Evolutionary conservation across 2,113 vertebrate genomes (phyloP), one percentile per base, ranked within the genome.

Genomic region (Megaleporinus macrocephalus): DNA sequence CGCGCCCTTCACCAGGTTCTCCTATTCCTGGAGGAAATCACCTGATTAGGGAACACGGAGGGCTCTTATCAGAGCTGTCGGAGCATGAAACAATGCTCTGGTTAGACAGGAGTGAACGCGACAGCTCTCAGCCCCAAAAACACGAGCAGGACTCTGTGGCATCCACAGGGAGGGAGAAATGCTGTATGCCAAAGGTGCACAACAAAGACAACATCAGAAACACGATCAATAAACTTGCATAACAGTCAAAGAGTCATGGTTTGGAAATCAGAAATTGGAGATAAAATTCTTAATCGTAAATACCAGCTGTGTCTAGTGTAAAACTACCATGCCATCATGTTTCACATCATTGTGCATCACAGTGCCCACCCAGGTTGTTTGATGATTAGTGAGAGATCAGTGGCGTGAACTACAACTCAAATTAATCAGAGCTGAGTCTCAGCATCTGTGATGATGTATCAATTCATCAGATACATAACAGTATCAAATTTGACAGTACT

Each of bases 21-120:
- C 18, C 61, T 51, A 24, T 33, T 30, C 33, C 61, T 68, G 62
- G 49, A 66, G 20, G 20, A 18, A 29, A 36, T 6, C 44, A 53
- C 72, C 33, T 78, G 57, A 76, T 41, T 61, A 57, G n/a, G 33
- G 77, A 51, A 73, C 30, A 36, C 0, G 24, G 1, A 26, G 36
- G 41, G 29, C 15, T n/a, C 70, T 77, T 61, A 73, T 70, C 68
- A 55, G 18, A 78, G 62, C 30, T 78, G 69, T 78, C 24, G 26
- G 76, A 11, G 41, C 5, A n/a, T 65, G 63, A 78, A 71, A 53
- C 20, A n/a, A 27, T 16, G 14, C 9, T 10, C 65, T n/a, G 68
- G 49, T 75, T 66, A 6, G 80, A 27, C 69, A 24, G 22, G 24
- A 73, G 59, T 10, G 24, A 62, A 57, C 53, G 11, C 75, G 82